Conservation (phyloP, 1,140 invertebrate genomes). For the Drosophila nigromelanica region DNA sequence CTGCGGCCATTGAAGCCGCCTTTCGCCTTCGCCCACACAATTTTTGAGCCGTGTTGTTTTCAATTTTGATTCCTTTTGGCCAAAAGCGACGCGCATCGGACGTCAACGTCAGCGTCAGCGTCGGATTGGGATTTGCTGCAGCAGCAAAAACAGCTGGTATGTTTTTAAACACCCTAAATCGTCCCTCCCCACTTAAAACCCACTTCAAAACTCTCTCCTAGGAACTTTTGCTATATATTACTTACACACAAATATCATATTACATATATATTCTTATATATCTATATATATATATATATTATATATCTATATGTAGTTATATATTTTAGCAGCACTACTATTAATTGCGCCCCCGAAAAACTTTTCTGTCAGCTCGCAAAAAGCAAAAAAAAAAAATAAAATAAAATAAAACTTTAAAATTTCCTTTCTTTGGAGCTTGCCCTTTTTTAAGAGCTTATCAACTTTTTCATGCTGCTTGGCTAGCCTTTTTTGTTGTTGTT, state of each 20-base stretch:
- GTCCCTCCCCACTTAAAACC: too few species aligned
- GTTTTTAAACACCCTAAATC: constrained; percentile 4
- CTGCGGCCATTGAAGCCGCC: constrained; percentile 15
- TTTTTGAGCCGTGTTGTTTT: constrained; percentile 1
- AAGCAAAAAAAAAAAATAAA: not conserved
- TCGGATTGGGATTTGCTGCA: constrained; percentile 27
- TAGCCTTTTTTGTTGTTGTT: not conserved
- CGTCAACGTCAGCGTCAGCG: constrained; percentile 19
- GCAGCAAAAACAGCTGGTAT: constrained; percentile 42
- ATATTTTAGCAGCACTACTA: constrained; percentile 22
- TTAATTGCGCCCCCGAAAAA: constrained; percentile 39
- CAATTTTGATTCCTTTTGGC: constrained; percentile 23
- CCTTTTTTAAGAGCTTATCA: not conserved
- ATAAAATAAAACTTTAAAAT: constrained; percentile 14
- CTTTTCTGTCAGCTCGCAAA: constrained; percentile 6
- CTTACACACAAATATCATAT: constrained; percentile 7
- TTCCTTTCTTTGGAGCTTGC: not conserved
- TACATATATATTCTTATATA: constrained; percentile 4
- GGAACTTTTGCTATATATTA: constrained; percentile 25
- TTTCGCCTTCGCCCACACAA: not conserved
- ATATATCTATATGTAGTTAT: not conserved
- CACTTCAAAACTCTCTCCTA: not conserved
- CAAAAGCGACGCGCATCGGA: not conserved
- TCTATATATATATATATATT: constrained; percentile 6
- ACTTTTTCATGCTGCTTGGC: not conserved